These are phyloP conservation scores for Muscidifurax raptorellus DNA, from an alignment of 1,140 invertebrate genomes.

Conservation along the genomic window DNA sequence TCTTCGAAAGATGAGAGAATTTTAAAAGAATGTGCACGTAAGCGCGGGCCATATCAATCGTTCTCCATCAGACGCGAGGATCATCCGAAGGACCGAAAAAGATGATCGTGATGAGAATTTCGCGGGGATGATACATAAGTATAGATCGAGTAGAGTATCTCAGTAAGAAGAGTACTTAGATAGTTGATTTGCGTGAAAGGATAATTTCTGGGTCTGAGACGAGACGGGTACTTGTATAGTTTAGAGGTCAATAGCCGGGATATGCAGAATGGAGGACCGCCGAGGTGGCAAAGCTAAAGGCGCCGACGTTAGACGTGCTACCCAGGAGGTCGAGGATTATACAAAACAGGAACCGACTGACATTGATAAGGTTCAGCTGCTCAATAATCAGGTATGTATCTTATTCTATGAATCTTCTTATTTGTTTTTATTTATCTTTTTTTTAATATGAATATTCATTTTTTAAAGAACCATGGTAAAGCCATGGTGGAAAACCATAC, in stretches of 20 bases:
- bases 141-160: not conserved
- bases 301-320: constrained; percentile 54
- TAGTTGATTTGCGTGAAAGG: not conserved
- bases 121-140: not conserved
- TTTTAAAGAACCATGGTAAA: constrained; percentile 20
- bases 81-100: not conserved
- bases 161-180: too few species aligned
- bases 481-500: not conserved
- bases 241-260: not conserved
- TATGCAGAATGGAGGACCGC: constrained; percentile 65
- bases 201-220: not conserved
- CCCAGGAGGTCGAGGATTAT: constrained; percentile 57
- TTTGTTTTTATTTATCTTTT: constrained; percentile 1
- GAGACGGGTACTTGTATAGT: not conserved
- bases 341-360: not conserved
- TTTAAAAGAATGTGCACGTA: not conserved
- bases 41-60: not conserved
- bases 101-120: not conserved
- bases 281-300: constrained; percentile 61
- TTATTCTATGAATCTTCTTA: not conserved
- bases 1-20: not conserved
- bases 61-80: not conserved
- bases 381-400: constrained; percentile 34
- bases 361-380: not conserved
- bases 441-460: not conserved